These are phyloP conservation scores for Pedionomus torquatus DNA, from an alignment of 2,113 vertebrate species.

Conservation along the genomic window DNA sequence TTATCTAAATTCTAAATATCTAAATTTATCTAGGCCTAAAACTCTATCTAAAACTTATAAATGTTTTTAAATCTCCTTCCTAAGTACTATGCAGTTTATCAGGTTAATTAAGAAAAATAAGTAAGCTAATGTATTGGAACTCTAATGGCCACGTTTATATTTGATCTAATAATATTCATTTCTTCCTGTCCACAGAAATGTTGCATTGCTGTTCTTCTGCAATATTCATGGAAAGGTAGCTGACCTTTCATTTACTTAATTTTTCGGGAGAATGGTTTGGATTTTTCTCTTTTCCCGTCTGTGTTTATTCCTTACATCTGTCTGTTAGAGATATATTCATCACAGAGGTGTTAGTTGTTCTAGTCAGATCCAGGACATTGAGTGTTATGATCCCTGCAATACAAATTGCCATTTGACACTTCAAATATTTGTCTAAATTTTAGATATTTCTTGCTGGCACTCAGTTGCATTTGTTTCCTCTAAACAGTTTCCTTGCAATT, in stretches of 20 bases:
- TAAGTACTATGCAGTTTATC: neutral
- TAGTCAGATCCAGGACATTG: neutral
- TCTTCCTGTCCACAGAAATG: neutral
- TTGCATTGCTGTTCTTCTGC: neutral
- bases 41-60: neutral
- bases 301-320: neutral
- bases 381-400: neutral
- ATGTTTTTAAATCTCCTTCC: neutral
- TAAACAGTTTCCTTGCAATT: neutral
- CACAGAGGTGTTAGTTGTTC: neutral
- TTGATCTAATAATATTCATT: neutral
- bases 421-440: neutral
- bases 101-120: neutral
- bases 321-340: neutral
- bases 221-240: neutral
- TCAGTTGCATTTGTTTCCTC: neutral
- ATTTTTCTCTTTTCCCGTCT: neutral
- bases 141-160: neutral
- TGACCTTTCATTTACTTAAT: neutral
- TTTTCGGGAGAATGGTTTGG: neutral
- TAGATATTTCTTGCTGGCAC: neutral
- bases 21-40: neutral
- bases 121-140: neutral
- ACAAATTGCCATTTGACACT: neutral
- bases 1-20: no score